Evolutionary conservation across 2,113 vertebrate species (phyloP), one percentile per base, ranked within the genome.

Genomic region (Mormoops blainvillei): DNA sequence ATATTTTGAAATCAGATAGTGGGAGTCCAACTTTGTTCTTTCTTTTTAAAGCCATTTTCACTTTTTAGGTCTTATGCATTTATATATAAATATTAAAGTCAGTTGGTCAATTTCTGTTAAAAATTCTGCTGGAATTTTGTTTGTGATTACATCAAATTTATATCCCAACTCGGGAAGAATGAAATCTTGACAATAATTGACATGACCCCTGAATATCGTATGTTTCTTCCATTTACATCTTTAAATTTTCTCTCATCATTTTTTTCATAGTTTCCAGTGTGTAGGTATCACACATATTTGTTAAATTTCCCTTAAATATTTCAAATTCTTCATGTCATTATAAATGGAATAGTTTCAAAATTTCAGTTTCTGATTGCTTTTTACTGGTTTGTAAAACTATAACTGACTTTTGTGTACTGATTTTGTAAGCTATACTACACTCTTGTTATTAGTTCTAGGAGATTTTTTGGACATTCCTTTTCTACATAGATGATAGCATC

Each of bases 161-260:
- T 31, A 78, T 13, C 73, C 82, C 33, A 67, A 70, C 63, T 73
- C 76, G 52, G 24, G 36, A 80, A 77, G 43, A 56, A 73, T 28
- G 67, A 70, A 88, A 93, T 86, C 28, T 89, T 94, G 67, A 77
- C 56, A 81, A 45, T 85, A 93, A 93, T 83, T 93, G 38, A 91
- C 28, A 70, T 91, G 19, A 85, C 10, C 9, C 24, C 26, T 67
- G 41, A 95, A 71, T 16, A 67, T 83, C 26, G 15, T 74, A 33
- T 63, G 4, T 18, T 43, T 81, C 10, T 94, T 89, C 7, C 24
- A 87, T 92, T 48, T n/a, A 61, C 6, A 24, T 41, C 18, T 77
- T 67, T 65, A 52, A 54, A 50, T 41, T 92, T 90, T 88, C 24
- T 93, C 26, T 91, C 18, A 48, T 31, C 33, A 84, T 8, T 85